Evolutionary conservation across 2,888 invertebrate species (phyloP).

Genomic region (Rhamphomyia laevipes): DNA sequence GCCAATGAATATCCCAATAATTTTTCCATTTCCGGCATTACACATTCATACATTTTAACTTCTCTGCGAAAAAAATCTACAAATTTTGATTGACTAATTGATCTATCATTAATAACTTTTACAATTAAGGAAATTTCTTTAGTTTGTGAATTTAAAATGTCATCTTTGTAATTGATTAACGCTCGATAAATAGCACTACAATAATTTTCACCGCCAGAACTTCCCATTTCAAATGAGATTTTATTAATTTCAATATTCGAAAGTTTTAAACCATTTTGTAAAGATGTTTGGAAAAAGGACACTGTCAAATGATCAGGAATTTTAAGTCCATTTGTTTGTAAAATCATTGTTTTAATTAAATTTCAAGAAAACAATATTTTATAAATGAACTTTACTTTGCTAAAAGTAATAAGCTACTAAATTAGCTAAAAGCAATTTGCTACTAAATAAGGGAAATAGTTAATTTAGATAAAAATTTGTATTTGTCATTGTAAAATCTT

Average conservation of each 20-base stretch:
- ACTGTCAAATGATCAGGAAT: constrained; percentile 6
- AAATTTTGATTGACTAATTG: too few species aligned
- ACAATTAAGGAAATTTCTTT: constrained; percentile 4
- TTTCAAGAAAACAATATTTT: too few species aligned
- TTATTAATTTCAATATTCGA: constrained; percentile 19
- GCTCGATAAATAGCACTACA: constrained; percentile 7
- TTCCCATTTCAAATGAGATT: constrained; percentile 19
- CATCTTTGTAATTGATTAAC: not conserved
- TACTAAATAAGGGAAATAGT: too few species aligned
- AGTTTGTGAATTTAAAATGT: not conserved
- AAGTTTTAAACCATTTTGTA: constrained; percentile 4
- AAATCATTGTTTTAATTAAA: not conserved
- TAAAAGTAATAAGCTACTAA: too few species aligned
- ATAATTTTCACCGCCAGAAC: constrained; percentile 7
- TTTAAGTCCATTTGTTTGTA: not conserved
- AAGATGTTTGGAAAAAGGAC: constrained; percentile 2
- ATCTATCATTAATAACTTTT: constrained; percentile 3
- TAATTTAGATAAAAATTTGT: too few species aligned
- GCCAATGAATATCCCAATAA: constrained; percentile 3
- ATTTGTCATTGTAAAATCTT: too few species aligned
- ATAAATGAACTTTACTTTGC: too few species aligned
- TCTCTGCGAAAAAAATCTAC: constrained; percentile 8
- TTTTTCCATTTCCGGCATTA: constrained; percentile 14
- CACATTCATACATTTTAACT: constrained; percentile 16
- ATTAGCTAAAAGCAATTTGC: too few species aligned